Evolutionary conservation across 53 echinoderm and acorn worm genomes (phyloP).

Genomic region (Antedon mediterranea): DNA sequence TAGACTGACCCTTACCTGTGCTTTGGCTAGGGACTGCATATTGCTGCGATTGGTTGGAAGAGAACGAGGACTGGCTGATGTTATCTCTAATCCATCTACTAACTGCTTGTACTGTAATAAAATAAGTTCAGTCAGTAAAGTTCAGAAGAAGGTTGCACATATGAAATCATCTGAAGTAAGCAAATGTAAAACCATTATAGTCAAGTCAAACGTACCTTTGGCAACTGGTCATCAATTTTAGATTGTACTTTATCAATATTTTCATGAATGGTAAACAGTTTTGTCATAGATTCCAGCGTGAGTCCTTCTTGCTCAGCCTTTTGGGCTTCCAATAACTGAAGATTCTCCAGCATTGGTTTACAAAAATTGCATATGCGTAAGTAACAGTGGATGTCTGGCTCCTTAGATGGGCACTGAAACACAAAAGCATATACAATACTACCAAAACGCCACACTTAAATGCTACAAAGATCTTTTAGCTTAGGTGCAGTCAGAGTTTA

Average conservation of each 20-base stretch:
- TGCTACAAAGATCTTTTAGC: too few species aligned
- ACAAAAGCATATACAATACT: too few species aligned
- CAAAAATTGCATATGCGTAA: slow-evolving; percentile 40
- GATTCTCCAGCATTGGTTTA: slow-evolving; percentile 6
- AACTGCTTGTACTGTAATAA: slow-evolving; percentile 45
- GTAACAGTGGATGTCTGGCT: slow-evolving; percentile 40
- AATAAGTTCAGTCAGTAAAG: not conserved
- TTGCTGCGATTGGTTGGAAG: slow-evolving; percentile 50
- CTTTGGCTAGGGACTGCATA: slow-evolving; percentile 59
- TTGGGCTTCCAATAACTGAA: slow-evolving; percentile 36
- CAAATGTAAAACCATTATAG: too few species aligned
- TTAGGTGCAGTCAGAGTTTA: too few species aligned
- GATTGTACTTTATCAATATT: not conserved
- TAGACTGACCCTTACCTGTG: slow-evolving; percentile 63
- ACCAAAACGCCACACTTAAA: too few species aligned
- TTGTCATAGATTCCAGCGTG: not conserved
- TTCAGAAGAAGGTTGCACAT: not conserved
- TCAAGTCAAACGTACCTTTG: too few species aligned
- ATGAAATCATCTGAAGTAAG: not conserved
- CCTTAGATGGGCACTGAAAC: slow-evolving; percentile 41
- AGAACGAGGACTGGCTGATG: slow-evolving; percentile 26
- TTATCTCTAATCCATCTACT: slow-evolving; percentile 62
- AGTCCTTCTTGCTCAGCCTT: not conserved
- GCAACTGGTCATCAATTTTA: not conserved
- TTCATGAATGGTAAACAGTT: slow-evolving; percentile 12